Conservation (phyloP, 2,113 vertebrate species). For the Syrrhaptes paradoxus region DNA sequence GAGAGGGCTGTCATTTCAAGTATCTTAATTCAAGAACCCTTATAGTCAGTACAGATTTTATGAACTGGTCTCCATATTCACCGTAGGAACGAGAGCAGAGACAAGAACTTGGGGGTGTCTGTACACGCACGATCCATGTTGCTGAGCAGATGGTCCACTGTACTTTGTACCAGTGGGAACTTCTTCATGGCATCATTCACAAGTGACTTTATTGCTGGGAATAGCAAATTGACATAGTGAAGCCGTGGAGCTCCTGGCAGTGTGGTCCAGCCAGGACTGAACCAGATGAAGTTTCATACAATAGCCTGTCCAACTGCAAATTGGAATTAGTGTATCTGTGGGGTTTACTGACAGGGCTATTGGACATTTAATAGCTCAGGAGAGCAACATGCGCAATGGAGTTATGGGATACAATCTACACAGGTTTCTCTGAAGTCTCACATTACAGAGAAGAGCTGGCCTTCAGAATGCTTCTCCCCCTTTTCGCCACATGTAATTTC, state of each 20-base stretch:
- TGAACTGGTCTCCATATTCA: not conserved
- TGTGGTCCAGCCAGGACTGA: not conserved
- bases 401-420: not conserved
- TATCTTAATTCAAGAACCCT: not conserved
- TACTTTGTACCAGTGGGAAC: not conserved
- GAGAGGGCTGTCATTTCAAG: not conserved
- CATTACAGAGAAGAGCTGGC: not conserved
- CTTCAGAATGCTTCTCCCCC: not conserved
- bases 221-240: not conserved
- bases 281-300: not conserved
- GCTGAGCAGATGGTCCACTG: constrained; percentile 9
- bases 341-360: not conserved
- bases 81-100: not conserved
- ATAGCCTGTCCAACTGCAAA: not conserved
- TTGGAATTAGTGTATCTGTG: not conserved
- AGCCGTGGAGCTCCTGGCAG: not conserved
- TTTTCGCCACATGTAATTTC: not conserved
- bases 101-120: not conserved
- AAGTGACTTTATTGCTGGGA: not conserved
- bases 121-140: not conserved
- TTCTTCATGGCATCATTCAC: not conserved
- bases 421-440: not conserved
- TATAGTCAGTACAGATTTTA: not conserved
- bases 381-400: not conserved
- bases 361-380: not conserved